Evolutionary conservation across 1,140 invertebrate species (phyloP), one percentile per base, ranked within the genome.

Genomic region (Himalopsyche phryganea): DNA sequence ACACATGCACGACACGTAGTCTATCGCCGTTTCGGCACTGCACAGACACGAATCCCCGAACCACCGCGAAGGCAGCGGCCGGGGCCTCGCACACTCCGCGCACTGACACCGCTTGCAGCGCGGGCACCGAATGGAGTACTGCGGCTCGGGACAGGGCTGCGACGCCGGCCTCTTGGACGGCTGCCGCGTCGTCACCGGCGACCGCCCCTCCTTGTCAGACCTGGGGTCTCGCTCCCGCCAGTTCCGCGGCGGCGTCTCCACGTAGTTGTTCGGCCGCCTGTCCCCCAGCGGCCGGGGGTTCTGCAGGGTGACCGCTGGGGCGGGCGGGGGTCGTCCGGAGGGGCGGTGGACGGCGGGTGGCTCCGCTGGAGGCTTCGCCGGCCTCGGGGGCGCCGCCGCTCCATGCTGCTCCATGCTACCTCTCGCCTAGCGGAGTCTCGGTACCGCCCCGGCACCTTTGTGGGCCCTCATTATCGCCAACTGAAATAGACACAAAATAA

Each of bases 1-100:
- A 78, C 93, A 96, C 75, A 96, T 82, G 71, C 94, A 96, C 55
- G 91, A 91, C 47, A 87, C 86, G 71, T 91, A 90, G 76, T 96
- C 92, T 58, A 96, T 84, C 62, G 86, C 82, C 54, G 89, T 85
- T 71, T 94, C 88, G 44, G 90, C 88, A 66, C 90, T 93, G 76
- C 91, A 89, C 66, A 91, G 83, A 74, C 89, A 94, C 71, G 86
- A 85, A 74, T 89, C 84, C 78, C 92, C 94, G 58, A 94, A 81
- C 93, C 93, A 96, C 46, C 83, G 82, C 63, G 86, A 86, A 14
- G 94, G 94, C 67, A 96, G 77, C 36, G 89, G 84, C 15, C 89
- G 81, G 6, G 91, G 90, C 66, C 86, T 84, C 45, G 90, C 85
- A 76, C 94, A 96, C 57, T 90, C 85, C 67, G 88, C 86, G 81